Base-by-base conservation (phyloP, 2,888 invertebrate genomes). In the Bruchidius siliquastri region DNA sequence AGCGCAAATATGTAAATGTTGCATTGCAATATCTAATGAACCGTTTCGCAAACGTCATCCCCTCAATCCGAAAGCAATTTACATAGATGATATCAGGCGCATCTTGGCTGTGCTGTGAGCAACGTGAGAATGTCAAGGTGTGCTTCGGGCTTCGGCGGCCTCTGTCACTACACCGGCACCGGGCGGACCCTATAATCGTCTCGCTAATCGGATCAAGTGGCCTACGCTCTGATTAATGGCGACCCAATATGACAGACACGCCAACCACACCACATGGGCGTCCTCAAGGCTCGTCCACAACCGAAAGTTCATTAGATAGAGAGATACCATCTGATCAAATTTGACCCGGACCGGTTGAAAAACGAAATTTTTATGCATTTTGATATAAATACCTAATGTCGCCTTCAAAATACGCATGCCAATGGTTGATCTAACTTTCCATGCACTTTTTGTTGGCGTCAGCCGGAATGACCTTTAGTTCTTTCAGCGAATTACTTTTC, bases 161-260 rank as follows among this genome's bases (percentile, higher is more conserved):
- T 49, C 49, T 49, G 49, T 49, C 49, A 49, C 49, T n/a, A n/a
- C n/a, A n/a, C n/a, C n/a, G n/a, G n/a, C n/a, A n/a, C n/a, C n/a
- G n/a, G n/a, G n/a, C 49, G 49, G 49, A 13, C 49, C 49, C 49
- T 13, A 49, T 49, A 49, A 49, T 49, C 49, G 49, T 49, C 49
- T 80, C 81, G 77, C 81, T 81, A 82, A 82, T 82, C 80, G 82
- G 83, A 83, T 83, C 82, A 83, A 81, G 76, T 73, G 79, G 77
- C 77, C 75, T 71, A 74, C 77, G 76, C 75, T 78, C 79, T 83
- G 82, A 84, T 84, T 83, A 83, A 84, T 83, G 79, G 81, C 80
- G 79, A 80, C 83, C 83, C 84, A 83, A 84, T 83, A 84, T 83
- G 82, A 82, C 81, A 82, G 82, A 82, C 81, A 82, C 79, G 8